A percentile compares a stretch with the other conserved stretches of the same genome.
These are phyloP conservation scores for Anadara kagoshimensis DNA, from an alignment of 1,140 invertebrate species.

Conservation along the genomic window DNA sequence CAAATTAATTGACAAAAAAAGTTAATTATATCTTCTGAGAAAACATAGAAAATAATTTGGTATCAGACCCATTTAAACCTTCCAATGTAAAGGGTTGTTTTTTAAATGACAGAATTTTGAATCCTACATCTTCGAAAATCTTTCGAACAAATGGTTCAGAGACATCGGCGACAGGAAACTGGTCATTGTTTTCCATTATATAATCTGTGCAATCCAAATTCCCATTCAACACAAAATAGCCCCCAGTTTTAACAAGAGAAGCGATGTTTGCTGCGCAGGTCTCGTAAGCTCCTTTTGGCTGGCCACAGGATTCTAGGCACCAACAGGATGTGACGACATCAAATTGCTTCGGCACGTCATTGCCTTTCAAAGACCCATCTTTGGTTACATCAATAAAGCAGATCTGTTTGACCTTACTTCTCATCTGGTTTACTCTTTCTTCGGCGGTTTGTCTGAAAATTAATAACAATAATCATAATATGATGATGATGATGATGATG, in stretches of 20 bases:
- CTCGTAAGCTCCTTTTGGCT: background rate
- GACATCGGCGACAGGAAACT: too few species aligned
- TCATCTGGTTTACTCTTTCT: background rate
- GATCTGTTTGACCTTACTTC: background rate
- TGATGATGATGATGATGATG: background rate
- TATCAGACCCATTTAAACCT: too few species aligned
- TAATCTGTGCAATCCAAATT: background rate
- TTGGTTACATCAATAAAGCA: background rate
- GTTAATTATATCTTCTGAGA: too few species aligned
- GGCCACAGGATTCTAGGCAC: background rate
- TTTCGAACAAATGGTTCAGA: too few species aligned
- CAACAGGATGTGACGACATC: background rate
- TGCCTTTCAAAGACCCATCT: background rate
- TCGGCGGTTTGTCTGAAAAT: background rate
- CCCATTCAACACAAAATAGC: slow-evolving; percentile 1
- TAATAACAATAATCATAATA: background rate
- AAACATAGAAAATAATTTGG: too few species aligned
- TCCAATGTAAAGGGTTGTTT: too few species aligned
- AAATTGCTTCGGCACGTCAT: background rate
- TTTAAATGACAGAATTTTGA: too few species aligned
- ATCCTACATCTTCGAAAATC: too few species aligned
- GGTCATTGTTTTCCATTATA: background rate
- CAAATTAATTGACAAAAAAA: too few species aligned
- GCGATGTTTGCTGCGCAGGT: background rate
- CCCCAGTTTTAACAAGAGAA: background rate